Conservation (phyloP, 2,888 invertebrate genomes). For the Cyclophora punctaria region DNA sequence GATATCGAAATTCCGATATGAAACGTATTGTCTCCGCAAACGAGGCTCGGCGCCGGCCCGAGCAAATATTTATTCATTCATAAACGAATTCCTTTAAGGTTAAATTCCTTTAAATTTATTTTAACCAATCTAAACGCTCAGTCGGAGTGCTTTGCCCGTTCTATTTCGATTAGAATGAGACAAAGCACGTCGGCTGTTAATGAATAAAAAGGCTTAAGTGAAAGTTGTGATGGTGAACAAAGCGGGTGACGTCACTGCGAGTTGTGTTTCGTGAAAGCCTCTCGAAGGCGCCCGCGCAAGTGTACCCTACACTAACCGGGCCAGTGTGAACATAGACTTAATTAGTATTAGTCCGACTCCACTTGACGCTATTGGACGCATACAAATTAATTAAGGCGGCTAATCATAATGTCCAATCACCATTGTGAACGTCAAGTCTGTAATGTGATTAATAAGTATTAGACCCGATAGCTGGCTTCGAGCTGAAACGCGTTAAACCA, state of each 20-base stretch:
- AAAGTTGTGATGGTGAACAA: conserved; percentile 6
- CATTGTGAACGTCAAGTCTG: too few relatives aligned
- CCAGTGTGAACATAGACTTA: conserved; percentile 37
- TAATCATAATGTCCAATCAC: conserved; percentile 10
- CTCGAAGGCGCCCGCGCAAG: conserved; percentile 9
- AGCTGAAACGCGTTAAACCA: too few relatives aligned
- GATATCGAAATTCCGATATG: too few relatives aligned
- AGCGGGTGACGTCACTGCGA: not conserved
- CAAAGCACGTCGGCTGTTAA: not conserved
- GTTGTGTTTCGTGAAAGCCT: conserved; percentile 15
- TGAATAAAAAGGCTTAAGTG: conserved; percentile 11
- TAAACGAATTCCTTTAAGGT: conserved; percentile 17
- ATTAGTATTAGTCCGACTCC: conserved; percentile 18
- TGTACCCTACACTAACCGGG: conserved; percentile 25
- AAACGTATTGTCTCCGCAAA: not conserved
- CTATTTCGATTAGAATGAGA: not conserved
- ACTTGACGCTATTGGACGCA: conserved; percentile 36
- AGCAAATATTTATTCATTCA: conserved; percentile 5
- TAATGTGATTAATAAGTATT: too few relatives aligned
- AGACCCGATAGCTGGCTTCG: too few relatives aligned
- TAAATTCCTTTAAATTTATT: conserved; percentile 20
- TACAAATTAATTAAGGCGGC: conserved; percentile 49
- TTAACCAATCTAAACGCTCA: conserved; percentile 12
- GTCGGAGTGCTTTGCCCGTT: conserved; percentile 1
- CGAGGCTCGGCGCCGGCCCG: conserved; percentile 1